Evolutionary conservation across 2,888 invertebrate species (phyloP), one percentile per base, ranked within the genome.

Genomic region (Agrochola macilenta): DNA sequence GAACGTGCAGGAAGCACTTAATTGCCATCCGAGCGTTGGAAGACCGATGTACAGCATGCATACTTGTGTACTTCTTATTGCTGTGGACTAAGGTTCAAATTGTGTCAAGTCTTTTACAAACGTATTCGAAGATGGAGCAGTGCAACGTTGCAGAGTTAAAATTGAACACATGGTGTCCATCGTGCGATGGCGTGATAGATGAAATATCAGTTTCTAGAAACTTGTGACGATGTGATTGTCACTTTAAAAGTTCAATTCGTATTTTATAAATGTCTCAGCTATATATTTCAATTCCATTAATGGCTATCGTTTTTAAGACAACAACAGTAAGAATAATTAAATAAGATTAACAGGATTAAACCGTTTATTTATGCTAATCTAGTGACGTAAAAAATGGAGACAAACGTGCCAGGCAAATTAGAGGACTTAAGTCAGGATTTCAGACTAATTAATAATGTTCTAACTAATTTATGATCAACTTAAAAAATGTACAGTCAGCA

Each of bases 141-240:
- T 82, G 84, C 89, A 89, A 84, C 87, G 87, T 83, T 88, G 89
- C 88, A 82, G 87, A 90, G 89, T 90, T 91, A 88, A 92, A 92
- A 93, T 93, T 92, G 90, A 92, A 93, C 93, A 93, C 89, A 92
- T 93, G 93, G 90, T 90, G 90, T 88, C 87, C 86, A 90, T 87
- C 89, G 76, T 87, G 85, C 79, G 79, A 85, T 88, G 89, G 88
- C 89, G 89, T 91, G 91, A 90, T 90, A 88, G 90, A 92, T 92
- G 90, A 92, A 91, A 91, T 91, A 88, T 85, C 89, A 84, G 85
- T 88, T 83, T 87, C 80, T 39, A 43, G 30, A 52, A 60, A 72
- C 57, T 70, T 60, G 39, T 54, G 57, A 83, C 52, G 14, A 66
- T 69, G 49, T 72, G 39, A 68, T 64, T 75, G 54, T 69, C 46